Evolutionary conservation across 2,113 vertebrate species (phyloP).

Genomic region (Turdus rufiventris): DNA sequence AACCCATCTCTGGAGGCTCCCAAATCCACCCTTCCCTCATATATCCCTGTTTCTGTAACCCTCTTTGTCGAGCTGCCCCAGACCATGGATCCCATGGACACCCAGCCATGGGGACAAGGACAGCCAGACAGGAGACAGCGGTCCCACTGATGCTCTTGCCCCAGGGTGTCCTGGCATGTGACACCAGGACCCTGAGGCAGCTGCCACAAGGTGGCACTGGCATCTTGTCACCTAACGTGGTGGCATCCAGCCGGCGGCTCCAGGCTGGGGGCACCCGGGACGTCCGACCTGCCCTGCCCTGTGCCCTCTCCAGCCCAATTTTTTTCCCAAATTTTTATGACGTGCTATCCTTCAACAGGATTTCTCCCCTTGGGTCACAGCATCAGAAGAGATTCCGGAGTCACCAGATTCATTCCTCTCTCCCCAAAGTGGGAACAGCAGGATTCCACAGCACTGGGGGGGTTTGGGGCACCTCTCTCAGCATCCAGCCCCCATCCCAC

Average conservation of each 20-base stretch:
- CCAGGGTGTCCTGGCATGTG: fast-evolving
- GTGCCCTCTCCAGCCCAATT: not conserved
- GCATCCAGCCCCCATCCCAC: not conserved
- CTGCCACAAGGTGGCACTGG: slow-evolving; percentile 46
- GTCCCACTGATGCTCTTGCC: too few species aligned
- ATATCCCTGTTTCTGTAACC: fast-evolving
- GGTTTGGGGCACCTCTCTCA: fast-evolving
- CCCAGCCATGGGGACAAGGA: not conserved
- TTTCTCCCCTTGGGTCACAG: not conserved
- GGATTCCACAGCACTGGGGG: not conserved
- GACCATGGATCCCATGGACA: not conserved
- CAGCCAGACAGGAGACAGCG: not conserved
- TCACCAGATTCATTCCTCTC: not conserved
- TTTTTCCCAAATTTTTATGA: not conserved
- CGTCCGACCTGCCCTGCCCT: not conserved
- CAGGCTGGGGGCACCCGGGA: too few species aligned
- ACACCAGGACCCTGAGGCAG: not conserved
- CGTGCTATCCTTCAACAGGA: not conserved
- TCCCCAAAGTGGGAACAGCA: not conserved
- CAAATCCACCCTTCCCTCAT: not conserved
- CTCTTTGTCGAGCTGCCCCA: not conserved
- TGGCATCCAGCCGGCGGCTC: not conserved
- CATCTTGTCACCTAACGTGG: not conserved
- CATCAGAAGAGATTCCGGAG: not conserved
- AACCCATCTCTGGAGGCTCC: not conserved